Conservation (phyloP, 2,888 invertebrate species). For the Syrphus vitripennis region DNA sequence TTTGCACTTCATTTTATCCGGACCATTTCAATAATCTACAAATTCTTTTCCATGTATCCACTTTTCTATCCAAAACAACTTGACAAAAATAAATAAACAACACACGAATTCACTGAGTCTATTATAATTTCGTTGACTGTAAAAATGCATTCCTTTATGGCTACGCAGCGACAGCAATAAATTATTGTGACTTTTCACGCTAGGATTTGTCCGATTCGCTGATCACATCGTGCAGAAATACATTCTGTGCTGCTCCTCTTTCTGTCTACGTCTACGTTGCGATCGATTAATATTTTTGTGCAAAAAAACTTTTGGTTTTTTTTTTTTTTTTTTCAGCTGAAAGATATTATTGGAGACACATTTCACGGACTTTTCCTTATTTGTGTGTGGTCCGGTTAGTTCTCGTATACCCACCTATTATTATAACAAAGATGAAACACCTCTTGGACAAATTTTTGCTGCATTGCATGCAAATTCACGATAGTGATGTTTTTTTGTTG, state of each 20-base stretch:
- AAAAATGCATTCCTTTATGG: slow-evolving; percentile 25
- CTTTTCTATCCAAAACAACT: too few species aligned
- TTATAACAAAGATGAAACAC: background rate
- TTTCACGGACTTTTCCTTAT: slow-evolving; percentile 33
- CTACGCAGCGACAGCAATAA: slow-evolving; percentile 35
- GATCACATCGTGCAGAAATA: slow-evolving; percentile 24
- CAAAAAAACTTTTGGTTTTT: slow-evolving; percentile 16
- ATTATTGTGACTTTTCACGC: slow-evolving; percentile 40
- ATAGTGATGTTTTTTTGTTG: background rate
- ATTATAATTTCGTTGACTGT: slow-evolving; percentile 38
- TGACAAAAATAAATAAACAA: too few species aligned
- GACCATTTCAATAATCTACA: too few species aligned
- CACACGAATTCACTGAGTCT: too few species aligned
- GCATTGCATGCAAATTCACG: slow-evolving; percentile 8
- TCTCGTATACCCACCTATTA: too few species aligned
- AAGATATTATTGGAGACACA: slow-evolving; percentile 51
- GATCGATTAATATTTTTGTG: slow-evolving; percentile 53
- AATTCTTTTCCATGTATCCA: too few species aligned
- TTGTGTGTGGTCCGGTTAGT: slow-evolving; percentile 36
- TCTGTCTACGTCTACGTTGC: slow-evolving; percentile 25
- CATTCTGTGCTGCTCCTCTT: slow-evolving; percentile 18
- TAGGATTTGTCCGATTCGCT: slow-evolving; percentile 50
- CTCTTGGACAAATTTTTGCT: background rate
- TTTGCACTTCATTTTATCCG: too few species aligned
- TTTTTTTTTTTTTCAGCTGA: background rate